These are phyloP conservation scores for Pipistrellus nathusii DNA, from an alignment of 2,797 vertebrate species.

Conservation along the genomic window DNA sequence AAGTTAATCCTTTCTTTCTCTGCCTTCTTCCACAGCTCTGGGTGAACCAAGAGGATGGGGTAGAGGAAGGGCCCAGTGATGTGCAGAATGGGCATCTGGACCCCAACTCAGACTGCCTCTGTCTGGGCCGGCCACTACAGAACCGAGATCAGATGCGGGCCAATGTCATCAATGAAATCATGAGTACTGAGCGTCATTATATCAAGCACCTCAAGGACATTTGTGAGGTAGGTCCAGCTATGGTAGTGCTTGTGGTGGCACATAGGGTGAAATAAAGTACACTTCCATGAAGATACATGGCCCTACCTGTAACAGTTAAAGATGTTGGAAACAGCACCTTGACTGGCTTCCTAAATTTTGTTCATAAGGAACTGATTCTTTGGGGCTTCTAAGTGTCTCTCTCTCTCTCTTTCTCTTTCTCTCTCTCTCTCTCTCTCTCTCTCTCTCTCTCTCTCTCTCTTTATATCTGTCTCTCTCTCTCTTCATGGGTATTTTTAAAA, in stretches of 20 bases:
- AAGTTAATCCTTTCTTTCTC: conserved; percentile 52
- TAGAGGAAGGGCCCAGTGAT: conserved; percentile 96
- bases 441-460: neutral
- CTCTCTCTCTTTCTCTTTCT: neutral
- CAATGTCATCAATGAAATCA: conserved; percentile 99
- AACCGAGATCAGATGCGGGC: conserved; percentile 99
- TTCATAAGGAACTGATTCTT: conserved; percentile 34
- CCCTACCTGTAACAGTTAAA: neutral
- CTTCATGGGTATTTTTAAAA: neutral
- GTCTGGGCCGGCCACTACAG: conserved; percentile 96
- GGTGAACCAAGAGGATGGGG: conserved; percentile 98
- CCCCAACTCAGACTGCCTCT: conserved; percentile 96
- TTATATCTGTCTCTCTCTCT: neutral
- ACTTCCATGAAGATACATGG: conserved; percentile 32
- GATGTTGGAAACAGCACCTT: neutral
- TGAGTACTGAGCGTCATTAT: conserved; percentile 98
- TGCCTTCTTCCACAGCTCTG: conserved; percentile 91
- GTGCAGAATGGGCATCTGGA: conserved; percentile 98
- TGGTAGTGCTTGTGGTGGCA: neutral
- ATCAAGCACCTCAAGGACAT: conserved; percentile 99
- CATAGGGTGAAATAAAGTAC: neutral
- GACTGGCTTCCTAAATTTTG: neutral
- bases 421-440: neutral
- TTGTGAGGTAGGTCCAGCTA: conserved; percentile 91
- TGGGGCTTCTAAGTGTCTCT: neutral